A percentile compares a stretch with the other conserved stretches of the same genome.
phyloP scores from a whole-genome alignment of 2,888 invertebrate genomes.

The Coelopa pilipes region DNA sequence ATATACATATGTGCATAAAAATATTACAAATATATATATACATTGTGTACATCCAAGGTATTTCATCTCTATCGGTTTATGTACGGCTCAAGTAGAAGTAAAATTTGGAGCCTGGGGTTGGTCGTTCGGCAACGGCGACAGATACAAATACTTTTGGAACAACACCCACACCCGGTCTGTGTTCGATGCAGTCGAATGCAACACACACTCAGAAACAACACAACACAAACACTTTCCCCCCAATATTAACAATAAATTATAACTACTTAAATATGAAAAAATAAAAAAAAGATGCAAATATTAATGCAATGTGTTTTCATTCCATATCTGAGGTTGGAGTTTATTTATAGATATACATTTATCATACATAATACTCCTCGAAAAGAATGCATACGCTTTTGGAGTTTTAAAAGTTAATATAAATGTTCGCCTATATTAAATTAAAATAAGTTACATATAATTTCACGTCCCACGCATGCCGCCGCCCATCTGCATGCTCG shows the following conservation, averaged over 20 bases:
- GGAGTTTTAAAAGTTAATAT: background rate
- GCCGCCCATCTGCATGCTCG: slow-evolving; percentile 33
- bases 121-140: background rate
- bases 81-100: background rate
- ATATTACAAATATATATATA: slow-evolving; percentile 4
- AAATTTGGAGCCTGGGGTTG: slow-evolving; percentile 5
- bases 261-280: slow-evolving; percentile 24
- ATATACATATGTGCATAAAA: slow-evolving; percentile 10
- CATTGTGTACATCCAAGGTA: slow-evolving; percentile 1
- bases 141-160: slow-evolving; percentile 7
- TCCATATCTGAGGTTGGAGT: background rate
- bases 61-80: background rate
- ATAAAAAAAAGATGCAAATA: slow-evolving; percentile 12
- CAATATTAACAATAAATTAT: slow-evolving; percentile 7
- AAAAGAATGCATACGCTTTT: background rate
- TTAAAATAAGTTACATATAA: background rate
- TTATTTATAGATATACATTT: background rate
- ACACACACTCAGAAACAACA: background rate
- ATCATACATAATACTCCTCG: background rate
- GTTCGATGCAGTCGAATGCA: background rate
- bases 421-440: background rate
- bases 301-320: background rate
- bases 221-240: background rate
- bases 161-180: background rate
- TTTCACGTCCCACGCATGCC: slow-evolving; percentile 39